Conservation (phyloP, 37 sponge, comb jelly and placozoan genomes). For the Eunapius fragilis region DNA sequence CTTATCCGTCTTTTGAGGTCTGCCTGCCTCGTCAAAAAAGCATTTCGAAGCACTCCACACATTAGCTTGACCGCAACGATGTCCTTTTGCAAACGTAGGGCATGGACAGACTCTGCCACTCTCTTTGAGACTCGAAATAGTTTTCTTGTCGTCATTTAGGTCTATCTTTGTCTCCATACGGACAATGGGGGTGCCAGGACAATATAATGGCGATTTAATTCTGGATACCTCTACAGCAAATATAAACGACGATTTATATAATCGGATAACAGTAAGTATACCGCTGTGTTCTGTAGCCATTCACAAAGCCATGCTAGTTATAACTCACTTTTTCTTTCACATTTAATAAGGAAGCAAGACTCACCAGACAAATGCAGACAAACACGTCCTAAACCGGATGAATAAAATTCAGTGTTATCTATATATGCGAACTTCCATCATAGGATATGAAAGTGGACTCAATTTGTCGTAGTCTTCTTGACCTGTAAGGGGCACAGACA, state of each 20-base stretch:
- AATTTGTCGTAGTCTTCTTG: neutral
- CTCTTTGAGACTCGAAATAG: conserved; percentile 34
- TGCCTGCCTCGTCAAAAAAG: conserved; percentile 29
- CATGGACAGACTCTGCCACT: conserved; percentile 23
- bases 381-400: neutral
- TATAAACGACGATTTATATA: neutral
- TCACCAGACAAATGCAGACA: neutral
- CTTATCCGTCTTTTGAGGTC: conserved; percentile 2
- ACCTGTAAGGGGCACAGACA: neutral
- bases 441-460: neutral
- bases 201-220: conserved; percentile 59
- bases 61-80: conserved; percentile 56
- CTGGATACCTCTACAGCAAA: conserved; percentile 19
- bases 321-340: neutral
- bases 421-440: neutral
- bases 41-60: conserved; percentile 63
- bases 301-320: too few relatives aligned
- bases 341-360: neutral
- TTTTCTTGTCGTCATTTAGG: conserved; percentile 52
- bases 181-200: too few relatives aligned
- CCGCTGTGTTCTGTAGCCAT: too few relatives aligned
- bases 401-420: too few relatives aligned
- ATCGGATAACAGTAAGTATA: too few relatives aligned
- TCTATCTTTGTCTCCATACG: conserved; percentile 65
- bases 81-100: conserved; percentile 37